Evolutionary conservation across 2,888 invertebrate species (phyloP).

Genomic region (Mythimna loreyi): DNA sequence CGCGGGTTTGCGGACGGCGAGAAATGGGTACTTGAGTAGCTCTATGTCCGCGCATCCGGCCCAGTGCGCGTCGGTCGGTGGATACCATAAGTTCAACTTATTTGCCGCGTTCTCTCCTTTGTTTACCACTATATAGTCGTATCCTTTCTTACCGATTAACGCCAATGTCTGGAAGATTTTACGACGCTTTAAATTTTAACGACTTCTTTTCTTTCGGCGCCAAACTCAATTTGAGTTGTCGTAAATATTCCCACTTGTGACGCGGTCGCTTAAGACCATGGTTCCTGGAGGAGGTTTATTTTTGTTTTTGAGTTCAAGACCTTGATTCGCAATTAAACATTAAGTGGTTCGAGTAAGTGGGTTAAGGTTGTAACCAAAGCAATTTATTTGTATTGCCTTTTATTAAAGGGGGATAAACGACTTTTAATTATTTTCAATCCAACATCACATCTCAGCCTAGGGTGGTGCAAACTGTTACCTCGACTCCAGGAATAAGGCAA

Average conservation of each 20-base stretch:
- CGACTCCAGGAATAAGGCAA: no score
- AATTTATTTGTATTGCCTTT: not conserved
- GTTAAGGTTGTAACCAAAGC: slow-evolving; percentile 10
- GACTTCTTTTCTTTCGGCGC: slow-evolving; percentile 36
- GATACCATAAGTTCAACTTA: no score
- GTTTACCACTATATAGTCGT: not conserved
- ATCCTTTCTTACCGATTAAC: slow-evolving; percentile 19
- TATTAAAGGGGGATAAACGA: no score
- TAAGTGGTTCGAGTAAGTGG: not conserved
- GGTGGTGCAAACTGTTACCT: no score
- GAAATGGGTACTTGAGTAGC: no score
- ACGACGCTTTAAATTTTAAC: slow-evolving; percentile 45
- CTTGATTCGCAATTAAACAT: slow-evolving; percentile 14
- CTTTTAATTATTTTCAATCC: no score
- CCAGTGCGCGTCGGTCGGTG: no score
- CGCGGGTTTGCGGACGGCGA: no score
- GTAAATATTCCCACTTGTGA: slow-evolving; percentile 36
- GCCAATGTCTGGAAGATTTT: slow-evolving; percentile 33
- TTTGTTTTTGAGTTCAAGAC: slow-evolving; percentile 24
- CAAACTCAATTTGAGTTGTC: slow-evolving; percentile 37
- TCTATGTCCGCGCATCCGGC: no score
- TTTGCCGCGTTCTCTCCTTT: no score
- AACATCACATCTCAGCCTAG: no score
- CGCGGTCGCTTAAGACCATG: slow-evolving; percentile 21
- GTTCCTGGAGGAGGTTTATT: slow-evolving; percentile 31